Conservation (phyloP, 2,888 invertebrate species). For the Ichneumoninae sp. region DNA sequence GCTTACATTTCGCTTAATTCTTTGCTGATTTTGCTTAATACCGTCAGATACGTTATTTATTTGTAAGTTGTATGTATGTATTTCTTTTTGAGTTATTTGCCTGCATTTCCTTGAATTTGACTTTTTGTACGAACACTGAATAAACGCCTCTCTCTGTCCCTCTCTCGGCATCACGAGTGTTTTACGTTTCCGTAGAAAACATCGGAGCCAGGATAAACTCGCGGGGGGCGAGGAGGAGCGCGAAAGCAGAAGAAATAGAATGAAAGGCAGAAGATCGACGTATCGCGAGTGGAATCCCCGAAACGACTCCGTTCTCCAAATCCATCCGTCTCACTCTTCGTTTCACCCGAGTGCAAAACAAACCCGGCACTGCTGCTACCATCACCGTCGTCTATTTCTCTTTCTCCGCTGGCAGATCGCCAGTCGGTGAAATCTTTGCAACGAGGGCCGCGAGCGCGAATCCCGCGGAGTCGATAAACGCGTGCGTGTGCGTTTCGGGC, state of each 20-base stretch:
- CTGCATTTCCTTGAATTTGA: no score
- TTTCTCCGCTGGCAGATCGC: slow-evolving; percentile 50
- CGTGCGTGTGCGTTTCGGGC: slow-evolving; percentile 26
- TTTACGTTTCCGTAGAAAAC: slow-evolving; percentile 36
- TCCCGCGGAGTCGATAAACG: slow-evolving; percentile 34
- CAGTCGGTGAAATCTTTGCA: slow-evolving; percentile 50
- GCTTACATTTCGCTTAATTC: no score
- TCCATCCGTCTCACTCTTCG: slow-evolving; percentile 41
- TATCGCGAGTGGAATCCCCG: slow-evolving; percentile 61
- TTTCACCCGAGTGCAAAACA: slow-evolving; percentile 52
- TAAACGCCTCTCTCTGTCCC: background rate
- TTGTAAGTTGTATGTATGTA: no score
- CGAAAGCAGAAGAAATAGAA: slow-evolving; percentile 18
- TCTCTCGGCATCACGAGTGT: slow-evolving; percentile 29
- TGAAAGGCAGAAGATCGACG: slow-evolving; percentile 52
- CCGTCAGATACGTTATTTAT: no score
- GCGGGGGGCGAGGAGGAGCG: slow-evolving; percentile 9
- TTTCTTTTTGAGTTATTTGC: no score
- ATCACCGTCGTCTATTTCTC: slow-evolving; percentile 15
- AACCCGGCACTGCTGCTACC: slow-evolving; percentile 32
- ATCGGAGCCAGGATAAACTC: slow-evolving; percentile 37
- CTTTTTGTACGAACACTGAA: no score
- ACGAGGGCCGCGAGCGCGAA: slow-evolving; percentile 43
- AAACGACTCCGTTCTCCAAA: slow-evolving; percentile 33
- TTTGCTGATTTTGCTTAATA: no score